Conservation (phyloP, 2,113 vertebrate species). For the Cynocephalus volans region DNA sequence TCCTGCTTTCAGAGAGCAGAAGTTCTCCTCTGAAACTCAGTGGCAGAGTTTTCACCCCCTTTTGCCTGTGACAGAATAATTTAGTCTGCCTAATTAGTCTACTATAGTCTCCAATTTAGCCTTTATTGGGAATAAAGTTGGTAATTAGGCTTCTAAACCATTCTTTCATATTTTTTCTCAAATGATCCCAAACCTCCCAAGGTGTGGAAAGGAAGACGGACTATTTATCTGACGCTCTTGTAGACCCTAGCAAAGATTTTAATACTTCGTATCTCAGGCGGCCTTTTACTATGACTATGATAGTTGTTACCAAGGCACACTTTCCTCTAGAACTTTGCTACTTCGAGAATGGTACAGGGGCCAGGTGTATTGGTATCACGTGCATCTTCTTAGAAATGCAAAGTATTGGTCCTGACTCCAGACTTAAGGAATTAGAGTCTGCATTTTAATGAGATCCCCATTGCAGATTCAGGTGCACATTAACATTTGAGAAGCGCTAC, state of each 20-base stretch:
- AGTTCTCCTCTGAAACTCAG: not conserved
- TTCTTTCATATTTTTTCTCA: not conserved
- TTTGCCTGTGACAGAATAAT: not conserved
- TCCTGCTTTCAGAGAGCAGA: not conserved
- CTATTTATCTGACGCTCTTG: not conserved
- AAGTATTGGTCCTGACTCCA: not conserved
- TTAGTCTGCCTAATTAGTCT: not conserved
- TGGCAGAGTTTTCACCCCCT: not conserved
- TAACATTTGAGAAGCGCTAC: not conserved
- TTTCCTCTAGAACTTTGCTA: not conserved
- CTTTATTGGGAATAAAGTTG: slow-evolving; percentile 27
- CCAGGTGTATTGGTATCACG: not conserved
- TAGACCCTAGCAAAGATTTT: not conserved
- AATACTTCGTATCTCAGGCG: not conserved
- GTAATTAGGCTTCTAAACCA: slow-evolving; percentile 9
- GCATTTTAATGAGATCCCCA: not conserved
- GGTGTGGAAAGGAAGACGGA: not conserved
- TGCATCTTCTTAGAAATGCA: not conserved
- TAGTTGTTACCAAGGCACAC: not conserved
- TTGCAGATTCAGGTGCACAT: not conserved
- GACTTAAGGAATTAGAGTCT: not conserved
- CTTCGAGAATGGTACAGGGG: not conserved
- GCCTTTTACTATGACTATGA: slow-evolving; percentile 17
- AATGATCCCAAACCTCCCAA: not conserved
- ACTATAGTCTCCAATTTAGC: not conserved